Evolutionary conservation across 2,113 vertebrate species (phyloP).

Genomic region (Xenopus tropicalis): UCB_Xtro_10.0 CM004448.2:16684501-16685000

Average conservation of each 20-base stretch:
- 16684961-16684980: constrained; percentile 13
- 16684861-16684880: background rate
- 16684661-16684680: constrained; percentile 67
- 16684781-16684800: constrained; percentile 66
- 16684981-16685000: constrained; percentile 36
- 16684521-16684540: no score
- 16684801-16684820: constrained; percentile 70
- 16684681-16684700: constrained; percentile 48
- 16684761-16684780: constrained; percentile 72
- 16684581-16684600: no score
- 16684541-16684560: no score
- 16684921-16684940: constrained; percentile 8
- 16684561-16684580: no score
- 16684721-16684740: constrained; percentile 50
- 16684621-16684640: no score
- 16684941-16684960: background rate
- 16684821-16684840: constrained; percentile 47
- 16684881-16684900: background rate
- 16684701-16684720: constrained; percentile 67
- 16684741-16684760: constrained; percentile 69
- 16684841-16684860: constrained; percentile 23
- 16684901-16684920: constrained; percentile 4
- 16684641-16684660: constrained; percentile 66
- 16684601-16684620: no score
- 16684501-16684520: no score